Evolutionary conservation across 2,113 vertebrate genomes (phyloP), one percentile per base, ranked within the genome.

Genomic region (Lagopus muta): DNA sequence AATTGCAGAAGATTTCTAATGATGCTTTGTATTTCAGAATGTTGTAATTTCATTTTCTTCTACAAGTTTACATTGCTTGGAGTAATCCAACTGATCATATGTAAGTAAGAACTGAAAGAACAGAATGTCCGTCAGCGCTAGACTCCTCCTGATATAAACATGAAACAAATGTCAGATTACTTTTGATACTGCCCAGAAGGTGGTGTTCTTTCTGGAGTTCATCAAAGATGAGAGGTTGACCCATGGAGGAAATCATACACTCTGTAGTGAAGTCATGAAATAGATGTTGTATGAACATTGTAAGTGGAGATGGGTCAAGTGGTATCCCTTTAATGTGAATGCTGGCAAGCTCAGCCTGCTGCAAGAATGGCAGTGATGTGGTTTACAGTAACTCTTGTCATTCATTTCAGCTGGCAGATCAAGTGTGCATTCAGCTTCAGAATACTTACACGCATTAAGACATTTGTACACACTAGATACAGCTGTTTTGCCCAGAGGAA

Each of bases 201-300:
- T 55, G 80, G 14, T 88, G 60, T 82, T 88, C 80, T 70, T 72
- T 79, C 73, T 71, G 81, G 78, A 77, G 88, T 72, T 82, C 61
- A 58, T 84, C 95, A 77, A 95, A 96, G 84, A 10, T 65, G 91
- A 92, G 65, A 88, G 25, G 47, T 6, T 89, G 78, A 60, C 75
- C 86, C 61, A 22, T 27, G 81, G 85, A 86, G 50, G 90, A 55
- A 86, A 84, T 66, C 82, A 69, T 8, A 54, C 66, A 36, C 73
- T 42, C 92, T 75, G 75, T 93, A 96, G 96, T 96, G 96, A 96
- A 96, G 93, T 78, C 70, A 42, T 57, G 84, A 64, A 75, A 74
- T 69, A 86, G 27, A 77, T 89, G 96, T 95, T 78, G 76, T 84
- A 79, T 67, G 80, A 88, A 77, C 17, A 5, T 62, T 13, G 64